Conservation (phyloP, 2,113 vertebrate species). For the Baryphthengus martii region DNA sequence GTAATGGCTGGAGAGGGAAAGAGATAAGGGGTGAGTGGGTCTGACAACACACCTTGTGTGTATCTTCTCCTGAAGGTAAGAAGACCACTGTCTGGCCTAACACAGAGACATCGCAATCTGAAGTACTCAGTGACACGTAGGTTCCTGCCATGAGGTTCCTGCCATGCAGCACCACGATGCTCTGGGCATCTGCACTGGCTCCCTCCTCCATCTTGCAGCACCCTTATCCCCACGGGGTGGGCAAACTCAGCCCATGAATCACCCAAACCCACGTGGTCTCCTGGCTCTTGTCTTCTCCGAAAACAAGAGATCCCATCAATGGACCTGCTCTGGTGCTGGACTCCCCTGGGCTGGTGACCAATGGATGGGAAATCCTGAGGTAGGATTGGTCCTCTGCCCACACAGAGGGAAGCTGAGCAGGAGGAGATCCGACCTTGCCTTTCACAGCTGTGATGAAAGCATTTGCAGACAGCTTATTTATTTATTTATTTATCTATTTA, state of each 20-base stretch:
- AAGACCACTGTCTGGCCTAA: background rate
- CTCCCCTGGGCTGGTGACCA: background rate
- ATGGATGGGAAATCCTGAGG: background rate
- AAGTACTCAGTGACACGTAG: background rate
- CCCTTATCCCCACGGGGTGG: rapidly evolving
- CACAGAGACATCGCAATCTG: background rate
- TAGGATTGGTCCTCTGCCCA: rapidly evolving
- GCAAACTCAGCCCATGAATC: background rate
- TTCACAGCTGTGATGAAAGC: background rate
- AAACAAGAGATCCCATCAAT: background rate
- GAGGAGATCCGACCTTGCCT: background rate
- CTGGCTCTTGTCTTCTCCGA: background rate
- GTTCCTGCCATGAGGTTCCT: no score
- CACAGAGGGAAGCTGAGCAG: background rate
- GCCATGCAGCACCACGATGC: rapidly evolving
- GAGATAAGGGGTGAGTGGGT: background rate
- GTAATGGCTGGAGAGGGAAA: background rate
- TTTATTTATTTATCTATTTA: no score
- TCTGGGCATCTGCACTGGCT: background rate
- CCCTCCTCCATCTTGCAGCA: background rate
- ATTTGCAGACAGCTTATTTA: background rate
- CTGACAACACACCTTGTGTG: background rate
- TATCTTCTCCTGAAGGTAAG: background rate
- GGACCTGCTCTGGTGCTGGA: background rate
- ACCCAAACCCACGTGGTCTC: background rate